These are phyloP conservation scores for Chrysochloris asiatica DNA, from an alignment of 2,113 vertebrate genomes.

Conservation along the genomic window DNA sequence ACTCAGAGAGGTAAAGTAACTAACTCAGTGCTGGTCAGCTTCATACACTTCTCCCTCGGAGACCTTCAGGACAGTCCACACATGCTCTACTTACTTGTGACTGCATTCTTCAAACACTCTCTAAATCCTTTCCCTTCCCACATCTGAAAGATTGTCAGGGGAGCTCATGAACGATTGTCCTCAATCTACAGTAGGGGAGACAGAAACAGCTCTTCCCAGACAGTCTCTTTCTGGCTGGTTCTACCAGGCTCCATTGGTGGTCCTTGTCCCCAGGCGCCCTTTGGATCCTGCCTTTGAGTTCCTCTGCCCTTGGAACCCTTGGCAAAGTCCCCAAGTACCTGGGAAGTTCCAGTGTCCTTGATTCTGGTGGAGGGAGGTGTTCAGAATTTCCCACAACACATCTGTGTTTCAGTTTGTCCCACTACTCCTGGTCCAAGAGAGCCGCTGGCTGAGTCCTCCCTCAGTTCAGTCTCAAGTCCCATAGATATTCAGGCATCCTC, in stretches of 20 bases:
- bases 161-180: not conserved
- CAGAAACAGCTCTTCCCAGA: not conserved
- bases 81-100: not conserved
- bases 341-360: not conserved
- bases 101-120: not conserved
- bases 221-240: not conserved
- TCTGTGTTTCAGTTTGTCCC: not conserved
- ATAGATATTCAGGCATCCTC: not conserved
- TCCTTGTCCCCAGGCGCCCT: not conserved
- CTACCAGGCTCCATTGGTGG: not conserved
- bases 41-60: not conserved
- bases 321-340: not conserved
- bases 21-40: not conserved
- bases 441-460: not conserved
- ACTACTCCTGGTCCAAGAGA: not conserved
- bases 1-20: not conserved
- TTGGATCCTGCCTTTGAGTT: not conserved
- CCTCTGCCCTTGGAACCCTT: not conserved
- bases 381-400: slow-evolving; percentile 23
- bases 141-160: not conserved
- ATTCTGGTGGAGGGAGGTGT: not conserved
- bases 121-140: not conserved
- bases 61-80: not conserved
- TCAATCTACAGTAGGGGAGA: not conserved
- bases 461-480: not conserved